Percentiles rank a stretch among this genome's conserved stretches.
These are phyloP conservation scores for Volucella zonaria DNA, from an alignment of 2,888 invertebrate species.

Conservation along the genomic window DNA sequence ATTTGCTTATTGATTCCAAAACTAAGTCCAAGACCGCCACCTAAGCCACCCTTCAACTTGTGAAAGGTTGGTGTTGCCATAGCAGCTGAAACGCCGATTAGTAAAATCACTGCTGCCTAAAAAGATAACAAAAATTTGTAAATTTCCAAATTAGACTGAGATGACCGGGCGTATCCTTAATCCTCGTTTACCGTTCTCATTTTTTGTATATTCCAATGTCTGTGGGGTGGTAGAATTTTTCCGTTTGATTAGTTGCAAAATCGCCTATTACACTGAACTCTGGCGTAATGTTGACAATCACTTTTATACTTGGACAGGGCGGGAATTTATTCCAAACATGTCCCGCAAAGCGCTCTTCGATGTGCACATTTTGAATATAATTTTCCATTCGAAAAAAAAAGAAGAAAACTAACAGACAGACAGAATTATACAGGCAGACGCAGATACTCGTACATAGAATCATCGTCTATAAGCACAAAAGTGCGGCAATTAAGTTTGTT, in stretches of 20 bases:
- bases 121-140: slow-evolving; percentile 19
- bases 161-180: slow-evolving; percentile 15
- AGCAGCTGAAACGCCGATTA: slow-evolving; percentile 29
- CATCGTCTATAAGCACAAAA: slow-evolving; percentile 19
- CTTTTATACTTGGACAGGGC: slow-evolving; percentile 63
- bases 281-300: slow-evolving; percentile 60
- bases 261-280: slow-evolving; percentile 62
- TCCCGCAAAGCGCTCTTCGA: slow-evolving; percentile 39
- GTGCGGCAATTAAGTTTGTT: slow-evolving; percentile 63
- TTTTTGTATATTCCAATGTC: not conserved
- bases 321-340: slow-evolving; percentile 68
- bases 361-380: slow-evolving; percentile 39
- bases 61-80: slow-evolving; percentile 63
- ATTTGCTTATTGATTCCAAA: slow-evolving; percentile 51
- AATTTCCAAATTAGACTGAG: not conserved
- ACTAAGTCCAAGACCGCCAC: slow-evolving; percentile 56
- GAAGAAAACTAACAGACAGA: slow-evolving; percentile 23
- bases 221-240: not conserved
- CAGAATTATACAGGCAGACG: slow-evolving; percentile 55
- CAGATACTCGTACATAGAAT: slow-evolving; percentile 21
- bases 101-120: slow-evolving; percentile 49
- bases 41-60: slow-evolving; percentile 48
- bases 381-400: slow-evolving; percentile 26
- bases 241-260: slow-evolving; percentile 42
- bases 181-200: slow-evolving; percentile 67